phyloP scores from a whole-genome alignment of 2,888 invertebrate species.

The Chirona hameri region DNA sequence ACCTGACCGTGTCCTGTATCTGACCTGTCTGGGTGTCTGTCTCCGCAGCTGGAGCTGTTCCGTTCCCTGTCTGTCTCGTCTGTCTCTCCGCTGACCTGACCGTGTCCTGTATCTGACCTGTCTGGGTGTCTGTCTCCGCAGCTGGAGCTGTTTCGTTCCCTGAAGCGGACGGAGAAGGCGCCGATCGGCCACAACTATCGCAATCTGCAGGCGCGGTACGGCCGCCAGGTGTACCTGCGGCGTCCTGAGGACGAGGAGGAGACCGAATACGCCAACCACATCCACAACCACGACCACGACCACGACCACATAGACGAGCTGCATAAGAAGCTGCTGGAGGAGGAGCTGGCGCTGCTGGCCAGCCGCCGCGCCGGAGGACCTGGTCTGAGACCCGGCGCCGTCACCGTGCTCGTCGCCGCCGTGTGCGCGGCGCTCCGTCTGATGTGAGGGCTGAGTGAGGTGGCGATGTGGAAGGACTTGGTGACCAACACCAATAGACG shows the following conservation, averaged over 20 bases:
- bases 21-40: background rate
- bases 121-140: background rate
- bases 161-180: background rate
- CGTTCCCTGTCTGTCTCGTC: background rate
- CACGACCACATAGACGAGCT: too few relatives aligned
- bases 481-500: too few relatives aligned
- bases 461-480: too few relatives aligned
- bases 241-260: background rate
- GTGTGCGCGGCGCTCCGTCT: too few relatives aligned
- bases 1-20: background rate
- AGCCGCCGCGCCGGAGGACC: too few relatives aligned
- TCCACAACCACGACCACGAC: too few relatives aligned
- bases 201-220: background rate
- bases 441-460: too few relatives aligned
- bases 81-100: background rate
- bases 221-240: background rate
- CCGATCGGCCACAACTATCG: constrained; percentile 4
- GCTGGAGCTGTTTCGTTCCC: background rate
- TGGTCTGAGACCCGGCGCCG: too few relatives aligned
- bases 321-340: too few relatives aligned
- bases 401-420: too few relatives aligned
- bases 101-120: background rate
- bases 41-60: background rate
- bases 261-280: background rate
- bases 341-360: too few relatives aligned